Conservation (phyloP, 1,140 invertebrate genomes). For the Drosophila pruinosa region DNA sequence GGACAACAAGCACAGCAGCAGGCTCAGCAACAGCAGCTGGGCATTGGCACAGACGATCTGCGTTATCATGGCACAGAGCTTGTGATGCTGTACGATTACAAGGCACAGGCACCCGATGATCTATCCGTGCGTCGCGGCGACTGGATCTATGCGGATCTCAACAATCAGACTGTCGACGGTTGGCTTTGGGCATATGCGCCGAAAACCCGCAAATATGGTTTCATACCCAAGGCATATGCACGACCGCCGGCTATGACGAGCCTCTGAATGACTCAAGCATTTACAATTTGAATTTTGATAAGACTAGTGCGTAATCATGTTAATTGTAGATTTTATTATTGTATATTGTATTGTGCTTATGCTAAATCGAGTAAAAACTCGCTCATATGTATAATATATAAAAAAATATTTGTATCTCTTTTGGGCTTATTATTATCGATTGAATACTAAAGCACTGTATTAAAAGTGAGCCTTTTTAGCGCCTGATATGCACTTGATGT, state of each 20-base stretch:
- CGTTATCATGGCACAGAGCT: conserved; percentile 93
- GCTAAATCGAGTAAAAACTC: conserved; percentile 26
- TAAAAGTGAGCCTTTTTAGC: conserved; percentile 18
- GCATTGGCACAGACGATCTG: conserved; percentile 85
- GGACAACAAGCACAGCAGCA: conserved; percentile 28
- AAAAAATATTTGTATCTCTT: conserved; percentile 29
- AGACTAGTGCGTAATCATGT: neutral
- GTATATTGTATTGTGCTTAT: conserved; percentile 32
- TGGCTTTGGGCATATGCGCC: conserved; percentile 98
- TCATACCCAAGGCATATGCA: conserved; percentile 97
- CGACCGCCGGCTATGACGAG: conserved; percentile 96
- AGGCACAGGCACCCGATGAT: conserved; percentile 96
- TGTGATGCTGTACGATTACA: conserved; percentile 97
- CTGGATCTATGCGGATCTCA: conserved; percentile 96
- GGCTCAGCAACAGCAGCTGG: conserved; percentile 68
- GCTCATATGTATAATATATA: conserved; percentile 14
- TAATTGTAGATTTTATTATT: conserved; percentile 15
- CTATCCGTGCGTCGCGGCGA: conserved; percentile 94
- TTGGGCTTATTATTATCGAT: conserved; percentile 34
- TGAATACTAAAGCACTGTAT: conserved; percentile 70
- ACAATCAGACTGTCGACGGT: conserved; percentile 95
- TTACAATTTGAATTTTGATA: neutral
- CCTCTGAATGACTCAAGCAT: conserved; percentile 81
- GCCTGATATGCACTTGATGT: conserved; percentile 59
- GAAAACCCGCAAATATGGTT: conserved; percentile 95